These are phyloP conservation scores for Steinernema khuongi DNA, from an alignment of 1,140 invertebrate species.

Conservation along the genomic window DNA sequence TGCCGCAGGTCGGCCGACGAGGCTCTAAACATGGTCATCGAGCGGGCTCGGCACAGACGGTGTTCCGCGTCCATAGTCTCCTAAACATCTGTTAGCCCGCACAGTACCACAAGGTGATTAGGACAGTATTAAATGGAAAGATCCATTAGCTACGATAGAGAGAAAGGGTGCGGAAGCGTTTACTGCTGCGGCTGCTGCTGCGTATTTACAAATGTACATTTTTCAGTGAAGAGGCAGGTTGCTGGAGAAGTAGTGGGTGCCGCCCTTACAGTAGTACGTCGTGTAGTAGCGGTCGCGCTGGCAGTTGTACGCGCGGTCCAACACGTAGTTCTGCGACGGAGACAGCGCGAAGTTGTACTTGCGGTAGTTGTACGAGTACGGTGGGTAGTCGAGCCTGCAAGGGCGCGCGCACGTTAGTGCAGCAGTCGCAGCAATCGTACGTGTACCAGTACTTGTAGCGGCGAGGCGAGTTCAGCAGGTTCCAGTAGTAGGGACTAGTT, in stretches of 20 bases:
- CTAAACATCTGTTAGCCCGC: background rate
- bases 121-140: background rate
- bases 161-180: background rate
- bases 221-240: background rate
- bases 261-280: slow-evolving; percentile 3
- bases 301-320: background rate
- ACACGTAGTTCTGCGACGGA: background rate
- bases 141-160: background rate
- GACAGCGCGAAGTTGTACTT: slow-evolving; percentile 2
- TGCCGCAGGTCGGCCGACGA: background rate
- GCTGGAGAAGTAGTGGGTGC: slow-evolving; percentile 8
- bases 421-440: background rate
- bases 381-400: background rate
- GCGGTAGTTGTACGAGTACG: slow-evolving; percentile 14
- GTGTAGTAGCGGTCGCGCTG: slow-evolving; percentile 11
- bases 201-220: background rate
- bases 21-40: background rate
- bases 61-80: background rate
- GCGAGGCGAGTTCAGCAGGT: background rate
- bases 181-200: too few species aligned
- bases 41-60: background rate
- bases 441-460: slow-evolving; percentile 16
- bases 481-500: slow-evolving; percentile 3
- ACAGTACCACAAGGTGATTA: background rate
- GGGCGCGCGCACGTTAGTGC: background rate